These are phyloP conservation scores for Andrena minutula DNA, from an alignment of 2,888 invertebrate genomes.

Conservation along the genomic window DNA sequence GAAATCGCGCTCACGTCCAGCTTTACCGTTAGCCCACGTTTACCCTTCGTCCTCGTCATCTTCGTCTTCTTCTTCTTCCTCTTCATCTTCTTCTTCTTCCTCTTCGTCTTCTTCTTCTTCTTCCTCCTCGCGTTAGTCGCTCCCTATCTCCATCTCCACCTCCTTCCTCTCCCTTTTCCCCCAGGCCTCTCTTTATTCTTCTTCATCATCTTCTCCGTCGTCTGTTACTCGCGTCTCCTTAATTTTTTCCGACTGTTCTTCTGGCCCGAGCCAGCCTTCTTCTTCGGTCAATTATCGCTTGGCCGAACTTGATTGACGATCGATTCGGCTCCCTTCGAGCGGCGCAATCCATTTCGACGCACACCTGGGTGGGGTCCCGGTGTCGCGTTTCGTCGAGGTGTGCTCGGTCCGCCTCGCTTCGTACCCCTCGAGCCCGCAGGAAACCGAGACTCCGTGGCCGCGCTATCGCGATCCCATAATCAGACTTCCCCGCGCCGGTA, in stretches of 20 bases:
- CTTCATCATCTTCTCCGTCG: slow-evolving; percentile 62
- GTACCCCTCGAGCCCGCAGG: neutral
- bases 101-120: slow-evolving; percentile 35
- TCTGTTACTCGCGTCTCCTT: slow-evolving; percentile 70
- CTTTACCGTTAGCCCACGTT: slow-evolving; percentile 74
- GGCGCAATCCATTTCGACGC: slow-evolving; percentile 59
- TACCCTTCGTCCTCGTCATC: slow-evolving; percentile 45
- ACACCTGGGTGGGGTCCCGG: slow-evolving; percentile 58
- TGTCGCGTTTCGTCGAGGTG: slow-evolving; percentile 31
- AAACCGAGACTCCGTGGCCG: slow-evolving; percentile 25
- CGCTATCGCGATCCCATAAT: slow-evolving; percentile 55
- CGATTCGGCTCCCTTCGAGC: slow-evolving; percentile 52
- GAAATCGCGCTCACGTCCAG: slow-evolving; percentile 74
- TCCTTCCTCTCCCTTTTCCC: slow-evolving; percentile 25
- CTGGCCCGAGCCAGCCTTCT: slow-evolving; percentile 52
- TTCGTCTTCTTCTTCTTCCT: slow-evolving; percentile 40
- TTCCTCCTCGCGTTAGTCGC: neutral
- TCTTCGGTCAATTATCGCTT: slow-evolving; percentile 71
- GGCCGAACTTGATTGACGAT: slow-evolving; percentile 54
- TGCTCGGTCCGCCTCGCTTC: neutral
- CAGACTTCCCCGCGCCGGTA: slow-evolving; percentile 9
- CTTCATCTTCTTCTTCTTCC: neutral
- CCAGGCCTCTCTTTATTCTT: slow-evolving; percentile 42
- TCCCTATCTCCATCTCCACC: too few species aligned
- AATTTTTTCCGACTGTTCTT: slow-evolving; percentile 57